A percentile compares a stretch with the other conserved stretches of the same genome.
These are phyloP conservation scores for Nyctibius bracteatus DNA, from an alignment of 2,113 vertebrate genomes.

Conservation along the genomic window DNA sequence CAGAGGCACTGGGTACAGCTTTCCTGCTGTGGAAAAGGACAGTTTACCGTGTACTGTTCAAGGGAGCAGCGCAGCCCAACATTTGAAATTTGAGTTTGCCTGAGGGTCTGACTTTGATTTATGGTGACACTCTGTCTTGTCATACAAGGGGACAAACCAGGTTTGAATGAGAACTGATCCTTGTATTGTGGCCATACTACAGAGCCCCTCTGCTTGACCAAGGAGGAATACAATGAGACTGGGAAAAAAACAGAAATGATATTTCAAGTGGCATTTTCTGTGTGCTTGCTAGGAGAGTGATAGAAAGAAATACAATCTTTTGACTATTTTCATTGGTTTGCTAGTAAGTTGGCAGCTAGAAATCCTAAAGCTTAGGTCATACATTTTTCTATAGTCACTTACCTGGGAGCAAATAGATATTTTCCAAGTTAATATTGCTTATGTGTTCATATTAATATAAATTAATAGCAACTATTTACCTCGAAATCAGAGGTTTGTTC, in stretches of 20 bases:
- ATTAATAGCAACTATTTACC: not conserved
- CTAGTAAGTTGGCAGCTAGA: not conserved
- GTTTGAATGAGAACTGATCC: not conserved
- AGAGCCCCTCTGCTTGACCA: not conserved
- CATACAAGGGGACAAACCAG: not conserved
- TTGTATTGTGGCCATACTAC: not conserved
- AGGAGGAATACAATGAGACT: not conserved
- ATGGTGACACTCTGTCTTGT: not conserved
- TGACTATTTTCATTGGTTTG: not conserved
- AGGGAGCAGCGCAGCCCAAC: not conserved
- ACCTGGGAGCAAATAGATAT: not conserved
- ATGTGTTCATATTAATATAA: not conserved
- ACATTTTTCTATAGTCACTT: not conserved
- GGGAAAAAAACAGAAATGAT: not conserved
- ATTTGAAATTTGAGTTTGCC: not conserved
- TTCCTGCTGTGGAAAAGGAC: not conserved
- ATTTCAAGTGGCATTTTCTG: not conserved
- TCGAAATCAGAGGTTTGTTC: not conserved
- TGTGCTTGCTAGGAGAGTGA: not conserved
- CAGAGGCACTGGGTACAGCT: not conserved
- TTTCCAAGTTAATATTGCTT: not conserved
- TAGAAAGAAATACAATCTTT: not conserved
- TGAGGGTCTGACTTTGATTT: not conserved
- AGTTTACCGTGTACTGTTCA: not conserved
- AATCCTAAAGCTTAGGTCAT: not conserved